Evolutionary conservation across 2,113 vertebrate species (phyloP).

Genomic region (Sylvilagus bachmani): DNA sequence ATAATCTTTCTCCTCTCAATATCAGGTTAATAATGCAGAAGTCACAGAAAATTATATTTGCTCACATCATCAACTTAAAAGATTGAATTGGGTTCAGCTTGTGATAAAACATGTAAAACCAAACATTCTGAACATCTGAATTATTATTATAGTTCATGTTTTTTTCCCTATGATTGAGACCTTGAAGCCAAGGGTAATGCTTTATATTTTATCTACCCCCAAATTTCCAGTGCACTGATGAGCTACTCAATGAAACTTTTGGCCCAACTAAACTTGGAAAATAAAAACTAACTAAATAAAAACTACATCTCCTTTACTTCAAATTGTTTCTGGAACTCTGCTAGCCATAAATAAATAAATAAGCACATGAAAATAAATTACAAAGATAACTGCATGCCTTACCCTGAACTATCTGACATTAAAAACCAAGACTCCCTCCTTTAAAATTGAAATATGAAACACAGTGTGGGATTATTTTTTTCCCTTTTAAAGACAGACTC

Average conservation of each 20-base stretch:
- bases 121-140: background rate
- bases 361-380: conserved; percentile 63
- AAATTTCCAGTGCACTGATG: conserved; percentile 34
- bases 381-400: conserved; percentile 45
- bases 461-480: conserved; percentile 36
- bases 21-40: background rate
- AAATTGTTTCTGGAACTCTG: conserved; percentile 36
- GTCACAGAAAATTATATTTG: background rate
- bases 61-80: background rate
- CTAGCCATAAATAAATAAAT: conserved; percentile 66
- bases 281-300: background rate
- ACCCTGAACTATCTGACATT: conserved; percentile 59
- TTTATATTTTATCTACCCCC: conserved; percentile 3
- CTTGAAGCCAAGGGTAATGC: background rate
- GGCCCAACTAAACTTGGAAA: background rate
- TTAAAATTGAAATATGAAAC: conserved; percentile 73
- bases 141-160: background rate
- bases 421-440: background rate
- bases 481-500: conserved; percentile 62
- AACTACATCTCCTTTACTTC: conserved; percentile 33
- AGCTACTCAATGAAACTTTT: conserved; percentile 51
- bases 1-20: background rate
- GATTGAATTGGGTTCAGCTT: background rate
- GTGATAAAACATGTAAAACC: background rate
- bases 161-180: conserved; percentile 22